A percentile compares a stretch with the other conserved stretches of the same genome.
Conservation (phyloP, 2,888 invertebrate genomes). For the Pachymerium ferrugineum region DNA sequence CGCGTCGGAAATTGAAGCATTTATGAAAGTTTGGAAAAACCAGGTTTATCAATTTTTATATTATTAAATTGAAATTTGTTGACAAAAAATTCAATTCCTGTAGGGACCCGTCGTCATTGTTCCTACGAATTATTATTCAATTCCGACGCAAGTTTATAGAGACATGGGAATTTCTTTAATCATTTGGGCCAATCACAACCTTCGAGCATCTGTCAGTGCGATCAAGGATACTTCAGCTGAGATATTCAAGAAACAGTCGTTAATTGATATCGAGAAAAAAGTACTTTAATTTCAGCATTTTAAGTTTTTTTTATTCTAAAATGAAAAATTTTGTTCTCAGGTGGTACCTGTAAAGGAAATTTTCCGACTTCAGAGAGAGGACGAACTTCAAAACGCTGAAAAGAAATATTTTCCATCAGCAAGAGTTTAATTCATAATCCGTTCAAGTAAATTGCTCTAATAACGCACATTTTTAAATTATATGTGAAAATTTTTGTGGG, state of each 20-base stretch:
- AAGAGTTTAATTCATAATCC: background rate
- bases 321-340: no score
- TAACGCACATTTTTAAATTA: no score
- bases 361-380: slow-evolving; percentile 49
- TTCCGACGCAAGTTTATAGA: slow-evolving; percentile 46
- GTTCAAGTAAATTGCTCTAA: no score
- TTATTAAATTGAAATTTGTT: background rate
- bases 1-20: slow-evolving; percentile 48
- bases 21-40: slow-evolving; percentile 50
- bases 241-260: slow-evolving; percentile 46
- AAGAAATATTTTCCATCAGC: slow-evolving; percentile 47
- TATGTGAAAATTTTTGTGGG: no score
- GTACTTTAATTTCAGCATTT: slow-evolving; percentile 38
- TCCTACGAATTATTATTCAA: slow-evolving; percentile 50
- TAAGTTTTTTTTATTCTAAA: background rate
- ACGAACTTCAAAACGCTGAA: slow-evolving; percentile 48
- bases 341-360: slow-evolving; percentile 49
- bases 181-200: slow-evolving; percentile 51
- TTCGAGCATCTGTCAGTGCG: slow-evolving; percentile 48
- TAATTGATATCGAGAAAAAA: slow-evolving; percentile 45
- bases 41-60: slow-evolving; percentile 41
- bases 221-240: slow-evolving; percentile 46
- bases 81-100: no score
- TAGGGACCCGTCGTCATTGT: slow-evolving; percentile 50
- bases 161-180: slow-evolving; percentile 48